phyloP scores from a whole-genome alignment of 2,113 vertebrate species.

The Prolemur simus region DNA sequence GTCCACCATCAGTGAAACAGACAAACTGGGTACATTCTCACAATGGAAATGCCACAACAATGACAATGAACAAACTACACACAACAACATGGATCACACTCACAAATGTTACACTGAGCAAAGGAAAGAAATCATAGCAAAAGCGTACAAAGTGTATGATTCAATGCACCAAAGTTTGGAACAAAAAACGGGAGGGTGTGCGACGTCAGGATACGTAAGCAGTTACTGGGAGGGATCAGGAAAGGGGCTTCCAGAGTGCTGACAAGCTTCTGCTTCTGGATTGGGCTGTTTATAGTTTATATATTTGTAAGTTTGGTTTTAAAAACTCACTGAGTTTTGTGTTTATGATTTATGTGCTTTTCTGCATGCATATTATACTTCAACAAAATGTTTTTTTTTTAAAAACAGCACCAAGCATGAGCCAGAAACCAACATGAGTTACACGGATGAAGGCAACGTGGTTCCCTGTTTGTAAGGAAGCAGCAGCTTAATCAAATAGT shows the following conservation, averaged over 20 bases:
- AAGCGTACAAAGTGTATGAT: rapidly evolving
- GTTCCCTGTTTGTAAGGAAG: not conserved
- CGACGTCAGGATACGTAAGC: rapidly evolving
- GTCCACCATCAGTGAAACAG: too few relatives aligned
- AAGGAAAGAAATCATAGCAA: not conserved
- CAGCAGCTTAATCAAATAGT: not conserved
- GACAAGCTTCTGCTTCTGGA: not conserved
- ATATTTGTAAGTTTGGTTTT: not conserved
- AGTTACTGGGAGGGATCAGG: not conserved
- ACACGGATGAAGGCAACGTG: rapidly evolving
- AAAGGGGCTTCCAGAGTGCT: not conserved
- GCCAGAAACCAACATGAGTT: not conserved
- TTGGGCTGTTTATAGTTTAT: too few relatives aligned
- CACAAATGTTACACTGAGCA: not conserved
- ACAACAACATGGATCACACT: rapidly evolving
- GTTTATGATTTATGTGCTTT: not conserved
- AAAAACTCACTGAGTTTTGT: not conserved
- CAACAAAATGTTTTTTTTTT: not conserved
- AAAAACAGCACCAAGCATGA: not conserved
- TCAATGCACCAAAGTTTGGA: not conserved
- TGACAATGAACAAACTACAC: not conserved
- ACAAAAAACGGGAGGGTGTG: not conserved
- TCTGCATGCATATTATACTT: not conserved
- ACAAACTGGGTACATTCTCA: rapidly evolving
- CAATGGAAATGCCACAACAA: rapidly evolving